Conservation (phyloP, 2,113 vertebrate species). For the Nothoprocta pentlandii region DNA sequence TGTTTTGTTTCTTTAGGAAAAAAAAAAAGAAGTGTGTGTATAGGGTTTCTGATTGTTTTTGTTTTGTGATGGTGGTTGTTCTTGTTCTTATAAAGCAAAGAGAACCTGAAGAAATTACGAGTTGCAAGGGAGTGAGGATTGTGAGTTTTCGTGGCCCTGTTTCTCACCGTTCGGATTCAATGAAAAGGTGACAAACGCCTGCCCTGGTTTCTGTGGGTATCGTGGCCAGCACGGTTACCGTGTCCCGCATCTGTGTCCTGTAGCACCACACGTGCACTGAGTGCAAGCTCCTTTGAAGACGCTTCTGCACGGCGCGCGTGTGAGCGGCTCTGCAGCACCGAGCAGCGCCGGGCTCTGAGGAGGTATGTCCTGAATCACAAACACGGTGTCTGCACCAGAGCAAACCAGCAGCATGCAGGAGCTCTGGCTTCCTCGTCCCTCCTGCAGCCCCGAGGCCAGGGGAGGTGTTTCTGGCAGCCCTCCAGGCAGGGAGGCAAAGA, state of each 20-base stretch:
- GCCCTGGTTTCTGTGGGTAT: neutral
- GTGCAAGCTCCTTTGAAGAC: rapidly evolving
- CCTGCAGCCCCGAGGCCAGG: neutral
- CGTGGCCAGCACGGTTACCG: rapidly evolving
- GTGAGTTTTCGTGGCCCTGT: neutral
- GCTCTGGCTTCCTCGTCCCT: neutral
- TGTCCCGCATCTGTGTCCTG: rapidly evolving
- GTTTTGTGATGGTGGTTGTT: neutral
- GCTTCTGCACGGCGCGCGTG: no score
- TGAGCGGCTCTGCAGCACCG: neutral
- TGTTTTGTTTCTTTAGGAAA: neutral
- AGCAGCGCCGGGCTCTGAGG: neutral
- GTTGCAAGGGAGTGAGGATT: neutral
- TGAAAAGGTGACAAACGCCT: neutral
- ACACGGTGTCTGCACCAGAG: rapidly evolving
- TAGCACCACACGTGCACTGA: neutral
- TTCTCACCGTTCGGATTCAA: neutral
- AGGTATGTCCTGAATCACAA: neutral
- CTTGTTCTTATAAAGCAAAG: neutral
- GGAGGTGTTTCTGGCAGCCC: neutral
- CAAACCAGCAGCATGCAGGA: neutral
- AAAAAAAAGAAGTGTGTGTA: neutral
- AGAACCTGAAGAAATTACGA: neutral
- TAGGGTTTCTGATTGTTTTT: no score
- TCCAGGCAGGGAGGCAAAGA: neutral